Conservation (phyloP, 2,113 vertebrate genomes). For the Oncorhynchus nerka region DNA sequence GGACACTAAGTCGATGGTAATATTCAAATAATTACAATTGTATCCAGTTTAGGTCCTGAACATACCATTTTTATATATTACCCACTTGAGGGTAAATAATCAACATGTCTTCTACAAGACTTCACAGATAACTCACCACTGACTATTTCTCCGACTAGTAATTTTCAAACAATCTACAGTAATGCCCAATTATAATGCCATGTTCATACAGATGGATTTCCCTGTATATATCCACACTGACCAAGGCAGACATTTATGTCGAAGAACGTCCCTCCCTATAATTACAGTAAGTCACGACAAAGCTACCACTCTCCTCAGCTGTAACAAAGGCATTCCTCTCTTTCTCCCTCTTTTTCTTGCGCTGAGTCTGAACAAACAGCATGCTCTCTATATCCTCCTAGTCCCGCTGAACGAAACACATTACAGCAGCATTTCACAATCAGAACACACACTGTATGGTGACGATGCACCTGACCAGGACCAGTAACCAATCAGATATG, state of each 20-base stretch:
- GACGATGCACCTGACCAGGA: too few relatives aligned
- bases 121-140: not conserved
- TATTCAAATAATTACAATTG: too few relatives aligned
- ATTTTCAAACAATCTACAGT: not conserved
- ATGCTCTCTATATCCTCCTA: not conserved
- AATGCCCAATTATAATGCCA: not conserved
- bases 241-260: not conserved
- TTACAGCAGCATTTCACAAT: constrained; percentile 1
- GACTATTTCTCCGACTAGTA: not conserved
- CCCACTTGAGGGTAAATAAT: too few relatives aligned
- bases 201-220: not conserved
- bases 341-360: not conserved
- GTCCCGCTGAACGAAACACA: not conserved
- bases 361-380: constrained; percentile 9
- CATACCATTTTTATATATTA: too few relatives aligned
- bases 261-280: not conserved
- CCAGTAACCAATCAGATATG: too few relatives aligned
- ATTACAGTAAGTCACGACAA: not conserved
- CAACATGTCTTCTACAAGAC: not conserved
- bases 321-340: not conserved
- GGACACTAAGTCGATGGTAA: too few relatives aligned
- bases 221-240: not conserved
- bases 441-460: not conserved
- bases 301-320: not conserved
- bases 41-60: too few relatives aligned